A percentile compares a stretch with the other conserved stretches of the same genome.
These are phyloP conservation scores for Cephus spinipes DNA, from an alignment of 2,888 invertebrate species.

Conservation along the genomic window DNA sequence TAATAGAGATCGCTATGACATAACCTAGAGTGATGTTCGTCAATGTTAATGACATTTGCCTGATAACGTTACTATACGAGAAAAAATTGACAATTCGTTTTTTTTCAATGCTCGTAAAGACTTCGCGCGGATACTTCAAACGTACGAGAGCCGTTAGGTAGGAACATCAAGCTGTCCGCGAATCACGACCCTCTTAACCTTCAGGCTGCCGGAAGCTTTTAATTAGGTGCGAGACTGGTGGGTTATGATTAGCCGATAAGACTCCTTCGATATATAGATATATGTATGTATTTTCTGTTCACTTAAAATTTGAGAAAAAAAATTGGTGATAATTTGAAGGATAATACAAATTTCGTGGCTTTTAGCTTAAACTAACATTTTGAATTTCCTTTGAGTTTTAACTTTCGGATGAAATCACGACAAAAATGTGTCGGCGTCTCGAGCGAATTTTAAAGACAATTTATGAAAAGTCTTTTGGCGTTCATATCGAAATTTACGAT, in stretches of 20 bases:
- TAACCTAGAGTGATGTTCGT: neutral
- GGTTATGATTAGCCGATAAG: no score
- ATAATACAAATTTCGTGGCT: neutral
- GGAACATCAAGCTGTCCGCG: neutral
- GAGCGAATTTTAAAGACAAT: neutral
- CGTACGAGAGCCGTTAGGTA: neutral
- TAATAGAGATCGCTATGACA: neutral
- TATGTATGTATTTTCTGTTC: no score
- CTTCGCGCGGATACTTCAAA: neutral
- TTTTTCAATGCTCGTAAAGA: neutral
- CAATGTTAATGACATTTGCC: neutral
- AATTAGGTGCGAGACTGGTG: no score
- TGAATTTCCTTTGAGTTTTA: neutral
- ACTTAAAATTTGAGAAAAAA: no score
- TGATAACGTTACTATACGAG: neutral
- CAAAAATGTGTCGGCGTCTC: neutral
- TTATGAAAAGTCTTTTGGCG: neutral
- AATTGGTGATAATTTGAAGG: no score
- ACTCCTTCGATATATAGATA: no score
- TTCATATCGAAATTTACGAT: neutral
- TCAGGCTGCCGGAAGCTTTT: no score
- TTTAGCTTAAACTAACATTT: neutral
- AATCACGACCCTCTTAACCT: neutral
- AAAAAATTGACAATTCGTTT: neutral
- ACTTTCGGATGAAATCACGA: neutral